Base-by-base conservation (phyloP, 1,140 invertebrate species). In the Lerema accius region DNA sequence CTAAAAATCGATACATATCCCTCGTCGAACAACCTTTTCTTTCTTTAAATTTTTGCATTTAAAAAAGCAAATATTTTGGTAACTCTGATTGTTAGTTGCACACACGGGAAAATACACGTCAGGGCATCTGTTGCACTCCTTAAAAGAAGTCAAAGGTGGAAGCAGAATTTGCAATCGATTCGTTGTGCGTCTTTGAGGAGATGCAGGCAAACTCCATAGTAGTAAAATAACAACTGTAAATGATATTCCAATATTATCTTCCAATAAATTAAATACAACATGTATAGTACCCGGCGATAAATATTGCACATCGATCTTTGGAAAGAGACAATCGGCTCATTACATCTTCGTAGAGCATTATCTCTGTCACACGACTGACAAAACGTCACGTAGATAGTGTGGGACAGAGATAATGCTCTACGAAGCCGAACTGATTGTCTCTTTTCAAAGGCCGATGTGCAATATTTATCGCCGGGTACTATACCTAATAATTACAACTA, bases 101-200 rank as follows among this genome's bases (percentile, higher is more conserved):
- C 79, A 82, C 3, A 82, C 67, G 0, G 79, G 79, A 35, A 82
- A 71, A 43, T 82, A 82, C 0, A 82, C 76, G 39, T 79, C 69
- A 0, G 79, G 79, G 37, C 79, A 82, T 9, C 69, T 2, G 0
- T 32, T 37, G 50, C 79, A 82, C 9, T 7, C 0, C 11, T 48
- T 48, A 23, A 48, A 48, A 5, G 7, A 28, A 0, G 45, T 13
- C 3, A 48, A 23, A 26, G 45, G 19, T 28, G 45, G 45, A 13
- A 48, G 23, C 4, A 48, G 1, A 3, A 26, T 23, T 4, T 26
- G 1, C 0, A 26, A 17, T 2, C 23, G n/a, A 9, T 1, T 26
- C 0, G 45, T 48, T 2, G 45, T 48, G 7, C 45, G 19, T n/a
- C 4, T 45, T 5, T 19, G 16, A 10, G 17, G 42, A 4, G n/a